A percentile compares a stretch with the other conserved stretches of the same genome.
phyloP scores from a whole-genome alignment of 2,113 vertebrate genomes.

The Microtus oregoni region DNA sequence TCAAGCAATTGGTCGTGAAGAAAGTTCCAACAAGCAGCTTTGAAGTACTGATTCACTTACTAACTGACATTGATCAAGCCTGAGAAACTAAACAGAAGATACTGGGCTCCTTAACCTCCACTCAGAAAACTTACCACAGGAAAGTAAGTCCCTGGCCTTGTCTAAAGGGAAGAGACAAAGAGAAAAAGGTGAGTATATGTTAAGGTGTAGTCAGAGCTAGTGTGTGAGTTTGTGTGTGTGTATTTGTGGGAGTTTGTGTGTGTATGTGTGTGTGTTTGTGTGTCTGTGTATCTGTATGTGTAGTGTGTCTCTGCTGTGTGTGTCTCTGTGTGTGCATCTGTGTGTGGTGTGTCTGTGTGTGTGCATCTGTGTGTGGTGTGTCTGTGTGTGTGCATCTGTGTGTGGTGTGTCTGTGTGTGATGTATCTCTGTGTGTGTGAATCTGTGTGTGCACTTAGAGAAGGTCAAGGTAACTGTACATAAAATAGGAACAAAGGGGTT shows the following conservation, averaged over 20 bases:
- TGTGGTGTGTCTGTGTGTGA: not conserved
- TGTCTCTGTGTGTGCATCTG: not conserved
- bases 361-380: not conserved
- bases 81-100: slow-evolving; percentile 71
- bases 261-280: not conserved
- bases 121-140: slow-evolving; percentile 74
- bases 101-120: slow-evolving; percentile 74
- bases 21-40: slow-evolving; percentile 88
- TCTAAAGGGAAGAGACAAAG: slow-evolving; percentile 48
- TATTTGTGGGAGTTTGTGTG: not conserved
- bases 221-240: not conserved
- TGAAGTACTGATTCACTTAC: slow-evolving; percentile 88
- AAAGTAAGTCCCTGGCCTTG: slow-evolving; percentile 56
- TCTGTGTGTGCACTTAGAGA: not conserved
- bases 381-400: not conserved
- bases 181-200: not conserved
- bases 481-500: not conserved
- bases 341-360: not conserved
- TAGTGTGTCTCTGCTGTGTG: not conserved
- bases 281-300: not conserved
- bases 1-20: slow-evolving; percentile 83
- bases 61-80: slow-evolving; percentile 84
- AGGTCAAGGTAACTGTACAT: not conserved
- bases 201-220: not conserved
- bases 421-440: not conserved